Evolutionary conservation across 2,797 vertebrate genomes (phyloP).

Genomic region (Lepidocolaptes lacrymiger): DNA sequence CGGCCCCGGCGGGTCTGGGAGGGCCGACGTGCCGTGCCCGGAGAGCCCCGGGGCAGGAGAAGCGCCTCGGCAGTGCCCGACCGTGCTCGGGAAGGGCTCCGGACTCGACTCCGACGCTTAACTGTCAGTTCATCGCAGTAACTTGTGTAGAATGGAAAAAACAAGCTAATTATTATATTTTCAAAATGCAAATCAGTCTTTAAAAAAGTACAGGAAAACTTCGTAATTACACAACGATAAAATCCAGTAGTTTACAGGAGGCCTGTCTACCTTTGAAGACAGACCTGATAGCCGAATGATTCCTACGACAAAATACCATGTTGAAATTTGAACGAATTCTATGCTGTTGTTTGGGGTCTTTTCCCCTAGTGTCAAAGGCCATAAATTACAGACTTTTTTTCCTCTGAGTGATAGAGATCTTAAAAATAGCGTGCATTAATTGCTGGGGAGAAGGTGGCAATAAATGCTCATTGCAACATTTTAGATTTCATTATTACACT

Average conservation of each 20-base stretch:
- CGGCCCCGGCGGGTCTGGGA: too few species aligned
- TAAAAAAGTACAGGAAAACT: not conserved
- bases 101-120: too few species aligned
- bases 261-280: not conserved
- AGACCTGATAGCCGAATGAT: not conserved
- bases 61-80: not conserved
- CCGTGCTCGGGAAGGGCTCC: not conserved
- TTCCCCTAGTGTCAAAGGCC: not conserved
- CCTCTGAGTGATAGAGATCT: not conserved
- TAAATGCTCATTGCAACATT: not conserved
- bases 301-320: not conserved
- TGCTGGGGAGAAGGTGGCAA: not conserved
- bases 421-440: not conserved
- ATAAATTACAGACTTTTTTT: not conserved
- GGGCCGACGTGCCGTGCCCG: fast-evolving
- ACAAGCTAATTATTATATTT: not conserved
- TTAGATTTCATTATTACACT: not conserved
- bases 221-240: not conserved
- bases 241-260: not conserved
- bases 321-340: fast-evolving
- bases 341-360: not conserved
- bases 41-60: not conserved
- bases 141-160: not conserved
- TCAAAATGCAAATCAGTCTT: not conserved
- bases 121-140: not conserved